Evolutionary conservation across 2,797 vertebrate genomes (phyloP).

Genomic region (Catostomus latipinnis): DNA sequence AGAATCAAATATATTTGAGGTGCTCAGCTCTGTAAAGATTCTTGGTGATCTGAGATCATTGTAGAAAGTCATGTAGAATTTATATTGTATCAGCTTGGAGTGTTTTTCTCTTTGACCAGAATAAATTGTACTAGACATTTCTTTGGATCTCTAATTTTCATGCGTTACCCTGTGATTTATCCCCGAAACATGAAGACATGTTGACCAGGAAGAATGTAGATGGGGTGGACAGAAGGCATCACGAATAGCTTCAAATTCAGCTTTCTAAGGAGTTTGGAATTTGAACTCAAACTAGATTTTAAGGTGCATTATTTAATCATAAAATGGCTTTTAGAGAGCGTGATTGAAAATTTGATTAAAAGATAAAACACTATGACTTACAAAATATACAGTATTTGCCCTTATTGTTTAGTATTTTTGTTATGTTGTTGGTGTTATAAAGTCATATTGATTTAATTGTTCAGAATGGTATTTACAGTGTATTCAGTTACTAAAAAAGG

Average conservation of each 20-base stretch:
- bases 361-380: neutral
- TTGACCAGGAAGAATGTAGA: conserved; percentile 7
- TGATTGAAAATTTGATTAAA: neutral
- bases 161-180: conserved; percentile 8
- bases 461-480: too few relatives aligned
- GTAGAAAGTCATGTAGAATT: conserved; percentile 19
- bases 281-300: neutral
- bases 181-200: conserved; percentile 5
- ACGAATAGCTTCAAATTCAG: neutral
- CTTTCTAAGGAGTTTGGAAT: neutral
- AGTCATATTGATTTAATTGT: too few relatives aligned
- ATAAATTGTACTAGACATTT: conserved; percentile 33
- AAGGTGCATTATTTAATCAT: neutral
- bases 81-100: conserved; percentile 1
- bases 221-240: neutral
- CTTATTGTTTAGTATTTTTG: neutral
- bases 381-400: too few relatives aligned
- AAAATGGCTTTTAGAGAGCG: neutral
- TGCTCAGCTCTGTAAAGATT: neutral
- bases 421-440: too few relatives aligned
- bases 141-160: conserved; percentile 35
- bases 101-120: neutral
- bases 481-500: too few relatives aligned
- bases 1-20: neutral
- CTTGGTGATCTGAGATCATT: conserved; percentile 1